Base-by-base conservation (phyloP, 1,140 invertebrate species). In the Euura lappo region DNA sequence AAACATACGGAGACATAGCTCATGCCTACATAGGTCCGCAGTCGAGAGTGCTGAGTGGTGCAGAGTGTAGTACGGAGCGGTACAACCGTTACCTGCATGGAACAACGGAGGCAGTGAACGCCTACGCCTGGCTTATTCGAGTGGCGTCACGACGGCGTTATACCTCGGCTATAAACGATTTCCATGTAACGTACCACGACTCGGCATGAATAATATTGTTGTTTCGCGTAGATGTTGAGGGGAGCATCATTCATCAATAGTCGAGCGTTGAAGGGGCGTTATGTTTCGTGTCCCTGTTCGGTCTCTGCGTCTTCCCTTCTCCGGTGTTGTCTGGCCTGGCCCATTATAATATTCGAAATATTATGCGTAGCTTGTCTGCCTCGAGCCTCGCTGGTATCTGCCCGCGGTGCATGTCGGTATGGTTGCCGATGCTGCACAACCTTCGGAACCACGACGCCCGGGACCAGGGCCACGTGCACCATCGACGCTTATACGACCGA, bases 311-410 rank as follows among this genome's bases (percentile, higher is more conserved):
- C 51, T 28, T 28, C 51, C 13, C 51, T 3, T 60, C 51, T 60
- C 51, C 51, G 51, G 51, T n/a, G 6, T 28, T 3, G 51, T 6
- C 51, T 60, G 51, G 51, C 51, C 51, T 45, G 69, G 69, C 77
- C 74, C 77, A 84, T 84, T 84, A 82, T 80, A 84, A 82, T 83
- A 81, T 81, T 81, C 75, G 76, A 79, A 84, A 83, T 79, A 79
- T 60, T 60, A 60, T 60, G 51, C 51, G 51, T 60, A 60, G 8
- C 8, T 3, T 60, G 51, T 8, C 51, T 60, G 51, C 51, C 13
- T 11, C 8, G 51, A 60, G 3, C 51, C 51, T 60, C 51, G 13
- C 51, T 60, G 8, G 51, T 60, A 60, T 81, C 44, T 65, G 45
- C 44, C 65, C 44, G 47, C n/a, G 10, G 13, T 60, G 13, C 51